These are phyloP conservation scores for Nemopilema nomurai DNA, from an alignment of 30 jellyfish, hydroid and myxozoan genomes.

Conservation along the genomic window DNA sequence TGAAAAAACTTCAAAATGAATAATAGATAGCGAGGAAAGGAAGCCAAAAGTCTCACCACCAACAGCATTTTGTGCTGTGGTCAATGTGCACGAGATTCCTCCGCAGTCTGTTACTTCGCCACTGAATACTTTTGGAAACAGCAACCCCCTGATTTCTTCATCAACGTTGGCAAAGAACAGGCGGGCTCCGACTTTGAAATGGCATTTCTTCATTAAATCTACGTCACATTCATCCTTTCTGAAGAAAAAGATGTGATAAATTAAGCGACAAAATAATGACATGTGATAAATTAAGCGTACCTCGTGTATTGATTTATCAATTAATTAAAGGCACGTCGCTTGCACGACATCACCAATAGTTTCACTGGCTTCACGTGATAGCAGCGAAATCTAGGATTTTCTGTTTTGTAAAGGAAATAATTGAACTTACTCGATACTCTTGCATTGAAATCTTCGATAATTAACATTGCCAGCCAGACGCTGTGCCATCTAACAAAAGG, in stretches of 20 bases:
- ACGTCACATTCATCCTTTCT: constrained; percentile 10
- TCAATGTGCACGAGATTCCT: constrained; percentile 29
- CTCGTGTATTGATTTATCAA: too few relatives aligned
- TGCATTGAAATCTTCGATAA: constrained; percentile 1
- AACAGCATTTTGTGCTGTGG: background rate
- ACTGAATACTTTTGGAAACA: background rate
- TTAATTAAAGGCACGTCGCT: too few relatives aligned
- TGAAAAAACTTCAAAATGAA: too few relatives aligned
- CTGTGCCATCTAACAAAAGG: constrained; percentile 22
- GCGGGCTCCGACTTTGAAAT: constrained; percentile 6
- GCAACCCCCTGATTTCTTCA: constrained; percentile 15
- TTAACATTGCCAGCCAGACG: constrained; percentile 28
- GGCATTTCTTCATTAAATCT: background rate
- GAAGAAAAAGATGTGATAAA: background rate
- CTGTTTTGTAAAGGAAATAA: too few relatives aligned
- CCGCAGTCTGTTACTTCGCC: constrained; percentile 21
- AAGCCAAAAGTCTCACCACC: constrained; percentile 20
- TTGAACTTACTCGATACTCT: constrained; percentile 1
- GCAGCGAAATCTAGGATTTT: too few relatives aligned
- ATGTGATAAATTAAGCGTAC: too few relatives aligned
- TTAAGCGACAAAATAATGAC: too few relatives aligned
- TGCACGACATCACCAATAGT: too few relatives aligned
- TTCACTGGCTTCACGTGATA: too few relatives aligned
- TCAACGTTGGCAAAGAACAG: constrained; percentile 37
- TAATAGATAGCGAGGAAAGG: too few relatives aligned